Base-by-base conservation (phyloP, 2,888 invertebrate species). In the Plemyria rubiginata region DNA sequence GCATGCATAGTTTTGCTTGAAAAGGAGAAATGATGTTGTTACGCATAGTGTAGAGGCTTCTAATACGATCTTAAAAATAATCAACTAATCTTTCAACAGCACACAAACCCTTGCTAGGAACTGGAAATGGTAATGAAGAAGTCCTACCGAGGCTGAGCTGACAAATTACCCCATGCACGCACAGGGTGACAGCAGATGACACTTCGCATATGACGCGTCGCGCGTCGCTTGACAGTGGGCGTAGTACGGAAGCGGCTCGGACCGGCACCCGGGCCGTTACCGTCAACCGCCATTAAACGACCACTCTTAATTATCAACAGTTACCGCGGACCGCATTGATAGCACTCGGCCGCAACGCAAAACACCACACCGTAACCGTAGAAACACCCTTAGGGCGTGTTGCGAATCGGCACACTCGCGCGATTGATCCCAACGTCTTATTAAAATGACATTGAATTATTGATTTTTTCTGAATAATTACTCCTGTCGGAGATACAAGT, bases 261-360 rank as follows among this genome's bases (percentile, higher is more conserved):
- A 79, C 76, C 81, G 80, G 79, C 85, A 76, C 81, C 77, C 79
- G 73, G 71, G 84, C 90, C 88, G 88, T 88, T 88, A 90, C 81
- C 84, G 83, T 86, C 86, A 78, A 73, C 79, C 78, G 74, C 82
- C 79, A 89, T 87, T 86, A 86, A 78, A 79, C 81, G 82, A 86
- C 86, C 82, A 83, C 85, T 86, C 85, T 88, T 92, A 90, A 92
- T 91, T 90, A 91, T 86, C 85, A 88, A 92, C 92, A 90, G 92
- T 91, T 92, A 90, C 78, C 74, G 78, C 75, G 76, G 72, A 81
- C 82, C 76, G 76, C 81, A 74, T 72, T 75, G 77, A 75, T 79
- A 79, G 74, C 80, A 77, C 72, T 82, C 75, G 75, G 66, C 80
- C 72, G 75, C 73, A 70, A 75, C 78, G 74, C 73, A 64, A 69